Base-by-base conservation (phyloP, 2,113 vertebrate genomes). In the Odontophorus gujanensis region DNA sequence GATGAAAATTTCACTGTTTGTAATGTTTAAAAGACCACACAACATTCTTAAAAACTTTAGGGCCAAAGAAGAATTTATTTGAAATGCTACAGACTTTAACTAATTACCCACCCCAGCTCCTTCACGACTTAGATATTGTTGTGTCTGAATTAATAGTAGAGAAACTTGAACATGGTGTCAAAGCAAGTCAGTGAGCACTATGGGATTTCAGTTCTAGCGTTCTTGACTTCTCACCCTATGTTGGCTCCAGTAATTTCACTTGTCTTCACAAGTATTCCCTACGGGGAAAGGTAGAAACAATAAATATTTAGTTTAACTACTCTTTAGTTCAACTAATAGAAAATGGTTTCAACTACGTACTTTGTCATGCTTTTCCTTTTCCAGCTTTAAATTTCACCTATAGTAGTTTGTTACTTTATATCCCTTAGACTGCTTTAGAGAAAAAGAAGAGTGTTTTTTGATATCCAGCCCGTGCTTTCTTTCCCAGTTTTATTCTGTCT, bases 151-250 rank as follows among this genome's bases (percentile, higher is more conserved):
- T 91, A 28, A 61, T 65, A 65, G 43, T 48, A 43, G 85, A 61
- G 53, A 72, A 79, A 67, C 0, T 0, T 80, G 87, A 89, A 72
- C 19, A 4, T 62, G 58, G 30, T 81, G 50, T 68, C 57, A 45
- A 57, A 93, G 22, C 57, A 67, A 85, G 73, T 76, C 71, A 48
- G 90, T 79, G 77, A 90, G 74, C 81, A 73, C 32, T 81, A 26
- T 63, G 62, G 48, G 53, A 81, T 92, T 92, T 66, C 61, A 87
- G 24, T 66, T 93, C 45, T 53, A 14, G 30, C 43, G n/a, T 82
- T 79, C 74, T 79, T 89, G 62, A 81, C 62, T 92, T 93, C 83
- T 53, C 43, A 69, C 80, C 51, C 53, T 6, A 4, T 65, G 32
- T 84, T 90, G 65, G 47, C 67, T 90, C 19, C 3, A 2, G 30